Base-by-base conservation (phyloP, 2,888 invertebrate genomes). In the Trypoxylon attenuatum region DNA sequence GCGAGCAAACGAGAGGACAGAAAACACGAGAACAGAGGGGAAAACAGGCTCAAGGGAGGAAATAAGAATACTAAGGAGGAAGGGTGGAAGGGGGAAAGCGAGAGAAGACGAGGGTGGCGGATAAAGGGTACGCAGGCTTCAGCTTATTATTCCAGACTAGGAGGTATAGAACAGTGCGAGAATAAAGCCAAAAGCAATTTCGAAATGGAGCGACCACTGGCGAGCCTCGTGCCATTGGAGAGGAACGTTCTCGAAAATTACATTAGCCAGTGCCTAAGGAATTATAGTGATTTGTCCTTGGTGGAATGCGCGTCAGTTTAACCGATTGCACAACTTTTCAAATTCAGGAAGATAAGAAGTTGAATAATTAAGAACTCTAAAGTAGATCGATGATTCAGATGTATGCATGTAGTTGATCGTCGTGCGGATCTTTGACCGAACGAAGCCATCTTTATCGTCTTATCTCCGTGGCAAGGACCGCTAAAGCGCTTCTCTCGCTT, bases 131-230 rank as follows among this genome's bases (percentile, higher is more conserved):
- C 19, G 33, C 19, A 22, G 42, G 57, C 57, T 62, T 74, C 62
- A 63, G 25, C 59, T 70, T 67, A 62, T 72, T 74, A 65, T 55
- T 41, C 53, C 46, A 23, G 16, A 10, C 45, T 29, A 10, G 13
- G 10, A 10, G 41, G 47, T 47, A 16, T 16, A 13, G 27, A 59
- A 42, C 22, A 56, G 57, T 23, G 60, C 59, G 46, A 67, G 65
- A 70, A 50, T 47, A 39, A 27, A 33, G 51, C 65, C 56, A 57
- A 55, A 59, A 52, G 72, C 71, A 76, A 76, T 76, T 71, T 76
- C 71, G 71, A 76, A 76, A 76, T 76, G 75, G 76, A 73, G 56
- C 60, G 38, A 51, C 49, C 33, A 49, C 45, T 13, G 8, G 16
- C 18, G 19, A n/a, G 16, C 10, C 38, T 38, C 47, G 10, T 8